phyloP scores from a whole-genome alignment of 2,888 invertebrate genomes.

The Anticlea derivata region DNA sequence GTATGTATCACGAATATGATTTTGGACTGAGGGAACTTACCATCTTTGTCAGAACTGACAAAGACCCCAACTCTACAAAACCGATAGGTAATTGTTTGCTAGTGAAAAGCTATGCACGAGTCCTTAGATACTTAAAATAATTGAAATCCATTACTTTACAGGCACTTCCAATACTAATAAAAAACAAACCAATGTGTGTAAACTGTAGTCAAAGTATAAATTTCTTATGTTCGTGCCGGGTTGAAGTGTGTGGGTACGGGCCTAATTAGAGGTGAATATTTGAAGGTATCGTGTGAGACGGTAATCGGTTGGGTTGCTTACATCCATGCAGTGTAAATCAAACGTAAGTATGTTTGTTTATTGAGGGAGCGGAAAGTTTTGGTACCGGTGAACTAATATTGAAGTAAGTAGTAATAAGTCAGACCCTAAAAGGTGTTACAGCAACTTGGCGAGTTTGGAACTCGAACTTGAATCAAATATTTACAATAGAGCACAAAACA shows the following conservation, averaged over 20 bases:
- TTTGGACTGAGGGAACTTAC: no score
- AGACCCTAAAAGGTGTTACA: not conserved
- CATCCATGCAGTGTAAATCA: slow-evolving; percentile 18
- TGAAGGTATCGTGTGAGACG: slow-evolving; percentile 35
- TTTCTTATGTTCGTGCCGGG: slow-evolving; percentile 7
- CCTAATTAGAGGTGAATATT: slow-evolving; percentile 46
- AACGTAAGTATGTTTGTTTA: slow-evolving; percentile 10
- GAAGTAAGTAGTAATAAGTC: slow-evolving; percentile 1
- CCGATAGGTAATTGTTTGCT: no score
- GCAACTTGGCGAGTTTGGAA: not conserved
- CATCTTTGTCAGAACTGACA: no score
- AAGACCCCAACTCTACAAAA: no score
- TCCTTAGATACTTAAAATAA: no score
- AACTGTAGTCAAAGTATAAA: not conserved
- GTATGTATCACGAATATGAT: no score
- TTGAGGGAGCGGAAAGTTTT: slow-evolving; percentile 5
- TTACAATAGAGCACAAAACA: not conserved
- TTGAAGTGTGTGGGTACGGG: slow-evolving; percentile 7
- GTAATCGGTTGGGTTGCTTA: slow-evolving; percentile 28
- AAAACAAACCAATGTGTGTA: not conserved
- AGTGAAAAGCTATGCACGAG: no score
- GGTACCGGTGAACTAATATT: slow-evolving; percentile 5
- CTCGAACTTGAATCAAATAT: no score
- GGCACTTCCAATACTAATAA: not conserved
- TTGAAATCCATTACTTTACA: no score